phyloP scores from a whole-genome alignment of 2,113 vertebrate genomes.

The Poecilia latipinna region DNA sequence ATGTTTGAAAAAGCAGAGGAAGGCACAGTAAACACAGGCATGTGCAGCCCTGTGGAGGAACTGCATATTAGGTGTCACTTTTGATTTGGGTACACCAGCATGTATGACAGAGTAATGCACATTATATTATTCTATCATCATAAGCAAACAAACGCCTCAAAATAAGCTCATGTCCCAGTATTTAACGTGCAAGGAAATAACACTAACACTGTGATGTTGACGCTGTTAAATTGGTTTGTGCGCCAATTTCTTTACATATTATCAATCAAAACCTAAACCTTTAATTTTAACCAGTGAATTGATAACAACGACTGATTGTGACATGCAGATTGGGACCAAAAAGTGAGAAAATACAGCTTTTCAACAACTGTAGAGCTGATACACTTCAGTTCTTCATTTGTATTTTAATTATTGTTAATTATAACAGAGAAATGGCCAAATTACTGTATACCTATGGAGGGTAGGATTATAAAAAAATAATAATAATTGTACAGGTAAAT shows the following conservation, averaged over 20 bases:
- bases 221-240: not conserved
- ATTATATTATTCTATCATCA: not conserved
- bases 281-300: not conserved
- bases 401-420: not conserved
- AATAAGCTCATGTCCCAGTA: not conserved
- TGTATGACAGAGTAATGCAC: not conserved
- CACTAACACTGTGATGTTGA: not conserved
- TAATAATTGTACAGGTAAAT: not conserved
- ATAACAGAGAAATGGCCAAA: too few species aligned
- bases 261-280: not conserved
- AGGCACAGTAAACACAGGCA: constrained; percentile 49
- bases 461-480: too few species aligned
- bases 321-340: not conserved
- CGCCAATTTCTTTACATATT: not conserved
- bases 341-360: not conserved
- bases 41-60: constrained; percentile 23
- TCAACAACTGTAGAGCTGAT: not conserved
- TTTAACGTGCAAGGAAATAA: not conserved
- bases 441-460: too few species aligned
- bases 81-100: not conserved
- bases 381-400: not conserved
- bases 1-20: constrained; percentile 39
- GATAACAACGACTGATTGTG: not conserved
- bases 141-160: not conserved
- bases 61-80: constrained; percentile 15